phyloP scores from a whole-genome alignment of 2,888 invertebrate genomes.

The Cephus runcator region DNA sequence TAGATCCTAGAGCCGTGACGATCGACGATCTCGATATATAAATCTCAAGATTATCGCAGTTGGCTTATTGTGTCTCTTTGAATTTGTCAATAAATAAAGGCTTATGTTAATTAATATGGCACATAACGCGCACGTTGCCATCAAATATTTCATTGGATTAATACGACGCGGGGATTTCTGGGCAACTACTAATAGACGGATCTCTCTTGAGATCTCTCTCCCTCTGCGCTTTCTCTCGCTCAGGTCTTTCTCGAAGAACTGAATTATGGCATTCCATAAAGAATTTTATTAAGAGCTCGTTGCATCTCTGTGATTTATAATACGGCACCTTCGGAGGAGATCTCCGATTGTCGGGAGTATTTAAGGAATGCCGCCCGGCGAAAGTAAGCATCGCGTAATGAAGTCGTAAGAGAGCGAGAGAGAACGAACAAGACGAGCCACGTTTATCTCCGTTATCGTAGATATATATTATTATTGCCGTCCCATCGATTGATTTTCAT shows the following conservation, averaged over 20 bases:
- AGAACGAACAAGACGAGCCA: neutral
- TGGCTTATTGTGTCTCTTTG: conserved; percentile 30
- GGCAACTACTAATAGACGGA: conserved; percentile 21
- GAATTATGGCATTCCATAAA: conserved; percentile 36
- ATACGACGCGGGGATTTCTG: conserved; percentile 28
- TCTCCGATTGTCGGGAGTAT: conserved; percentile 31
- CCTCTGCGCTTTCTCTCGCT: neutral
- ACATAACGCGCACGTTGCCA: conserved; percentile 20
- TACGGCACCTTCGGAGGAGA: conserved; percentile 21
- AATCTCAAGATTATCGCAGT: conserved; percentile 30
- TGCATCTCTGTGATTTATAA: conserved; percentile 35
- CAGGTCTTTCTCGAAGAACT: conserved; percentile 15
- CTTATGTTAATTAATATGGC: conserved; percentile 42
- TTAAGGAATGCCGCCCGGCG: conserved; percentile 28
- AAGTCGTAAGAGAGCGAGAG: neutral
- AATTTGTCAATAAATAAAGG: conserved; percentile 46
- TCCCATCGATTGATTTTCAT: neutral
- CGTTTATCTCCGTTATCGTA: neutral
- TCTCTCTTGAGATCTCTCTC: conserved; percentile 11
- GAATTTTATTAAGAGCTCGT: conserved; percentile 36
- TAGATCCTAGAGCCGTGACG: neutral
- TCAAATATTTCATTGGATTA: conserved; percentile 47
- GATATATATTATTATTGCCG: neutral
- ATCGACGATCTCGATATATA: neutral
- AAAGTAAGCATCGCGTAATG: neutral